Evolutionary conservation across 2,113 vertebrate species (phyloP).

Genomic region (Corythaeola cristata): DNA sequence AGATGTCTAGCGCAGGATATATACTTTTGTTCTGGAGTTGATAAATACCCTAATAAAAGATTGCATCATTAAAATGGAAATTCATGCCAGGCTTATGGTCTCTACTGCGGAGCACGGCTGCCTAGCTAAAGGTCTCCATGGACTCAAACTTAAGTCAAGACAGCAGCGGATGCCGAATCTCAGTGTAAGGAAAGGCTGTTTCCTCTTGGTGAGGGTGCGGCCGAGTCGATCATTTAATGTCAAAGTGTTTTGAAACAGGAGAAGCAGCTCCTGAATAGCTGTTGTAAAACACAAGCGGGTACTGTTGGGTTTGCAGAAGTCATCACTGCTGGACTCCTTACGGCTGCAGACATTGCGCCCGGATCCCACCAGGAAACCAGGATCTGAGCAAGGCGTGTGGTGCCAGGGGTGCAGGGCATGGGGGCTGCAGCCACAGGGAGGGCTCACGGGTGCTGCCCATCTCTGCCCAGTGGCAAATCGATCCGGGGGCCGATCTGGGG

Average conservation of each 20-base stretch:
- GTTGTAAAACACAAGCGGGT: not conserved
- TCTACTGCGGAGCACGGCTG: not conserved
- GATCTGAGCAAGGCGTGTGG: fast-evolving
- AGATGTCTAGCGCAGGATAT: not conserved
- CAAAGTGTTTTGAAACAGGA: not conserved
- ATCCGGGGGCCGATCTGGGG: fast-evolving
- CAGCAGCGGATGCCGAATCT: not conserved
- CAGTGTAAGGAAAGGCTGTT: not conserved
- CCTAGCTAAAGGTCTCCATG: not conserved
- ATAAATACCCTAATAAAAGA: not conserved
- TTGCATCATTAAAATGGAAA: not conserved
- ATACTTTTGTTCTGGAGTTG: not conserved
- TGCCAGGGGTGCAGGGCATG: not conserved
- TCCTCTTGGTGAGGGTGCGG: not conserved
- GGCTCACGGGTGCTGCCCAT: not conserved
- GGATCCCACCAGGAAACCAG: not conserved
- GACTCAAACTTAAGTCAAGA: not conserved
- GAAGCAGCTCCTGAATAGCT: not conserved
- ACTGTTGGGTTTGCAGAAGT: not conserved
- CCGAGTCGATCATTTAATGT: not conserved
- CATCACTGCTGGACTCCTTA: not conserved
- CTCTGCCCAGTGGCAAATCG: not conserved
- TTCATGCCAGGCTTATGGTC: not conserved
- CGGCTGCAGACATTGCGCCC: fast-evolving
- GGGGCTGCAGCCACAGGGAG: not conserved